A percentile compares a stretch with the other conserved stretches of the same genome.
Conservation (phyloP, 2,113 vertebrate genomes). For the Coreoperca whiteheadi region DNA sequence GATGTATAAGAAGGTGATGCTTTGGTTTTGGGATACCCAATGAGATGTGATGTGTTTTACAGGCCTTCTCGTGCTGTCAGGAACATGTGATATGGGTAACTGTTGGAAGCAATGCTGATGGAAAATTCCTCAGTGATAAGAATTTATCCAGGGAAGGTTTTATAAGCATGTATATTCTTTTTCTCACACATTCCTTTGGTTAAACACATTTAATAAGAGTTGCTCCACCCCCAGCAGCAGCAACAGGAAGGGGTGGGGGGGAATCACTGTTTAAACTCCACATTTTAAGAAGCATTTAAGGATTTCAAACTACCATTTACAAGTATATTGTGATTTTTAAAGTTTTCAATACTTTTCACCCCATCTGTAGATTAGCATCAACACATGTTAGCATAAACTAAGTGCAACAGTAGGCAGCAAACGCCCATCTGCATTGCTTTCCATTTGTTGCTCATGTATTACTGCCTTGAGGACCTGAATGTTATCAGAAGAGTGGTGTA, state of each 20-base stretch:
- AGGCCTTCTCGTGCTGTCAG: conserved; percentile 37
- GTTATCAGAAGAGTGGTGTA: conserved; percentile 35
- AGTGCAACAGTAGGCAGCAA: neutral
- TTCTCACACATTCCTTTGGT: neutral
- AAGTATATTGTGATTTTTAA: neutral
- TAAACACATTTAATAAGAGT: neutral
- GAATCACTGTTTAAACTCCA: neutral
- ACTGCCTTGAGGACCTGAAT: conserved; percentile 47
- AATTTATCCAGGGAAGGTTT: conserved; percentile 3
- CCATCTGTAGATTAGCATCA: neutral
- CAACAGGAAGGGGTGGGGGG: neutral
- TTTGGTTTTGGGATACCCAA: conserved; percentile 37
- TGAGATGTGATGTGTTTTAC: neutral
- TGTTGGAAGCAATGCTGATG: conserved; percentile 42
- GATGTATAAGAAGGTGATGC: neutral
- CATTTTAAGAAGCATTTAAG: conserved; percentile 2
- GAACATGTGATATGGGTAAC: conserved; percentile 19
- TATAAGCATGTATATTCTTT: neutral
- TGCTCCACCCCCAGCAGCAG: neutral
- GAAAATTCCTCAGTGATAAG: neutral
- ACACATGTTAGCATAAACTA: neutral
- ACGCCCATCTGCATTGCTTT: conserved; percentile 37
- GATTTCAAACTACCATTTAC: conserved; percentile 1
- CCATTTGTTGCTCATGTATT: conserved; percentile 41
- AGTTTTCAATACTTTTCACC: neutral